These are phyloP conservation scores for Bagarius yarrelli DNA, from an alignment of 2,113 vertebrate genomes.

Conservation along the genomic window DNA sequence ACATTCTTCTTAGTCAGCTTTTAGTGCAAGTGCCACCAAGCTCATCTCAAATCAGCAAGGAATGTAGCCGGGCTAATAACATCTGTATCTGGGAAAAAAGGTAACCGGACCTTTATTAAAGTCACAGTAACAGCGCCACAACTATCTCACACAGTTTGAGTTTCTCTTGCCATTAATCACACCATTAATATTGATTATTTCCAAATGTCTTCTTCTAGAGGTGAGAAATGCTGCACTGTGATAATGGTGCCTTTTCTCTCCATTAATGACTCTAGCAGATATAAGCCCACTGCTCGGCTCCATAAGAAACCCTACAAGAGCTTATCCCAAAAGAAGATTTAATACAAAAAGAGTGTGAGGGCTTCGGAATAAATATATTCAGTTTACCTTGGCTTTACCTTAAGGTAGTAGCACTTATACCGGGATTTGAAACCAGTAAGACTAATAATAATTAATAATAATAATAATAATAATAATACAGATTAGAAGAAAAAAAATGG, in stretches of 20 bases:
- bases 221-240: slow-evolving; percentile 49
- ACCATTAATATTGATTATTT: slow-evolving; percentile 69
- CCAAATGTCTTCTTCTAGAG: slow-evolving; percentile 57
- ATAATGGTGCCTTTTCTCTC: slow-evolving; percentile 63
- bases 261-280: slow-evolving; percentile 64
- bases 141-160: slow-evolving; percentile 39
- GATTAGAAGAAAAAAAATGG: background rate
- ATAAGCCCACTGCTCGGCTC: slow-evolving; percentile 59
- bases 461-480: slow-evolving; percentile 24
- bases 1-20: slow-evolving; percentile 22
- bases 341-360: slow-evolving; percentile 64
- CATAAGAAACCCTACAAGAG: slow-evolving; percentile 56
- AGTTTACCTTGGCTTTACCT: slow-evolving; percentile 26
- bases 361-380: slow-evolving; percentile 61
- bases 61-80: slow-evolving; percentile 11
- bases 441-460: background rate
- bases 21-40: background rate
- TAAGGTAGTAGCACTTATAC: background rate
- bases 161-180: slow-evolving; percentile 58
- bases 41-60: slow-evolving; percentile 17
- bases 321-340: slow-evolving; percentile 68
- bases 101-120: slow-evolving; percentile 45
- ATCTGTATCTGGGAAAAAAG: slow-evolving; percentile 24
- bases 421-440: background rate
- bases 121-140: slow-evolving; percentile 44